Evolutionary conservation across 2,888 invertebrate genomes (phyloP).

Genomic region (Xylota sylvarum): DNA sequence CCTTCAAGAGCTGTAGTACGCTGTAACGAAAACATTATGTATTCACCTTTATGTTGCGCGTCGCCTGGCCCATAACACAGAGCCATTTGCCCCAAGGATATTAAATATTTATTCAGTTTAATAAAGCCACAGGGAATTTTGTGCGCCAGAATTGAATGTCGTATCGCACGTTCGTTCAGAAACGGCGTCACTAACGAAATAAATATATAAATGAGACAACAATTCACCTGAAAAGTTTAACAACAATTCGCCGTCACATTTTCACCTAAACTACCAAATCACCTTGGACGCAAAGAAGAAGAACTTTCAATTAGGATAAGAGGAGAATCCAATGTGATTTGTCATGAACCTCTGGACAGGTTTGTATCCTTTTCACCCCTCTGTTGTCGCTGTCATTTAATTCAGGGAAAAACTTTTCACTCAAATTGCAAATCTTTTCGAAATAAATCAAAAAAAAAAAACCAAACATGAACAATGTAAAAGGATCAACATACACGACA

Average conservation of each 20-base stretch:
- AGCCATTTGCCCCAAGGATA: neutral
- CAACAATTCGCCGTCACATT: constrained; percentile 24
- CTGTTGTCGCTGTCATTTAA: constrained; percentile 34
- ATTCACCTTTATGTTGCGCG: neutral
- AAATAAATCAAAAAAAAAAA: constrained; percentile 65
- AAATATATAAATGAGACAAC: constrained; percentile 6
- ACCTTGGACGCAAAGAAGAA: neutral
- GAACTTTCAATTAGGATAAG: constrained; percentile 54
- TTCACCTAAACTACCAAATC: constrained; percentile 16
- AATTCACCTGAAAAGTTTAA: constrained; percentile 10
- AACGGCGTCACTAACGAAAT: neutral
- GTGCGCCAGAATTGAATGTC: neutral
- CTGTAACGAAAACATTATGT: constrained; percentile 22
- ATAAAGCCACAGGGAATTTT: constrained; percentile 16
- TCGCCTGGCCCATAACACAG: neutral
- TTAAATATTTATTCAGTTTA: constrained; percentile 7
- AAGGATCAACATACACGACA: constrained; percentile 14
- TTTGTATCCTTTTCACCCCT: neutral
- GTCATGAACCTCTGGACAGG: constrained; percentile 36
- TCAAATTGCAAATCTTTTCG: constrained; percentile 68
- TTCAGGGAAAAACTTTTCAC: constrained; percentile 50
- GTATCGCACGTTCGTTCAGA: neutral
- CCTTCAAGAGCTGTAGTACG: neutral
- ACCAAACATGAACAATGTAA: constrained; percentile 18
- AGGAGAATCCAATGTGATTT: constrained; percentile 45